Evolutionary conservation across 2,888 invertebrate genomes (phyloP).

Genomic region (Drosophila pseudotalamancana): DNA sequence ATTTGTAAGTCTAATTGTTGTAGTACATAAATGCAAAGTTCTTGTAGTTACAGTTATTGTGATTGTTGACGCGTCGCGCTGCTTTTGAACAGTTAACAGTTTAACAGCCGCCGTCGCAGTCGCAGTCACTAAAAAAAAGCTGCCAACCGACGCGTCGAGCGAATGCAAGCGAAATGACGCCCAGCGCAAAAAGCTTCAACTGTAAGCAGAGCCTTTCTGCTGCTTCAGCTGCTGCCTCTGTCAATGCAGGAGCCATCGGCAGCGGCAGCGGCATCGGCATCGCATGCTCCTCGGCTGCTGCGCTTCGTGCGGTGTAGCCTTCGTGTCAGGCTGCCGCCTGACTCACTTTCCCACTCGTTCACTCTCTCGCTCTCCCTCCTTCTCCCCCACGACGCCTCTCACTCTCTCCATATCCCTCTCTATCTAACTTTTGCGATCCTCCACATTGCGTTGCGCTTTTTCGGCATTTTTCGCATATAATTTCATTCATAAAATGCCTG

Average conservation of each 20-base stretch:
- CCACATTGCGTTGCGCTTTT: constrained; percentile 28
- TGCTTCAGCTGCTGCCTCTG: constrained; percentile 25
- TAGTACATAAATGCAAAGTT: constrained; percentile 57
- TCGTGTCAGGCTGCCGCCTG: constrained; percentile 22
- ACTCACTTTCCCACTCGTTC: background rate
- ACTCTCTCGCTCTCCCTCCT: background rate
- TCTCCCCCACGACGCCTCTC: background rate
- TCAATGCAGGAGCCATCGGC: constrained; percentile 36
- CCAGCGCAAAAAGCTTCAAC: constrained; percentile 44
- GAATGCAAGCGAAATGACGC: constrained; percentile 81
- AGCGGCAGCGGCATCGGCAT: constrained; percentile 9
- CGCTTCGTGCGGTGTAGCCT: constrained; percentile 17
- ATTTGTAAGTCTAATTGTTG: constrained; percentile 53
- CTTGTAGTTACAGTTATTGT: constrained; percentile 34
- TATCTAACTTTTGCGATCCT: constrained; percentile 28
- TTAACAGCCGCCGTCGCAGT: constrained; percentile 21
- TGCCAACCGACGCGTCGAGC: constrained; percentile 77
- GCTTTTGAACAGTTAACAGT: constrained; percentile 31
- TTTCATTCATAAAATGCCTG: constrained; percentile 72
- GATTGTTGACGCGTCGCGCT: constrained; percentile 32
- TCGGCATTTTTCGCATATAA: constrained; percentile 61
- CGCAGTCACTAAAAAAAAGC: constrained; percentile 29
- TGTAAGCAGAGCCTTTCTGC: constrained; percentile 37
- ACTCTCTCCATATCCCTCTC: background rate
- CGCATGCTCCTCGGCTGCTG: constrained; percentile 10